Evolutionary conservation across 2,797 vertebrate genomes (phyloP), one percentile per base, ranked within the genome.

Genomic region (Chelidonichthys spinosus): DNA sequence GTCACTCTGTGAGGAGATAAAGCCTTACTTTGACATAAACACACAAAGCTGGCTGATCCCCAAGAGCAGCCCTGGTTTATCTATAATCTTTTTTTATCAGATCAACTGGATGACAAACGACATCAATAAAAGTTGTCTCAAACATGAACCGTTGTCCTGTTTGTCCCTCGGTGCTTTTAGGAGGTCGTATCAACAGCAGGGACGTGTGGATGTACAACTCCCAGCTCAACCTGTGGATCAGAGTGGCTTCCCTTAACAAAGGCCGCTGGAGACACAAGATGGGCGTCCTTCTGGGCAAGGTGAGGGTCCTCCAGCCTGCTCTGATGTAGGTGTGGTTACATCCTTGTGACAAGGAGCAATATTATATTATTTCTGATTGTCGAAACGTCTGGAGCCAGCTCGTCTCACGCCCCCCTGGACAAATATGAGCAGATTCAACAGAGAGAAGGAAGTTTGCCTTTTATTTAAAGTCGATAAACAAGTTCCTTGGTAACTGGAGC

Each of bases 171-270:
- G 6, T 81, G 9, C 72, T 83, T 81, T 87, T 88, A 99, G 98
- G 98, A 69, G 98, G 98, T 79, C 97, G 98, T 84, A 98, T 99
- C 89, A 99, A 99, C 88, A 96, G 97, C 90, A 96, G 97, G 55
- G 97, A 99, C 78, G 98, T 99, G 79, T 99, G 98, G 98, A 98
- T 99, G 95, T 99, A 99, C 87, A 99, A 99, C 93, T 98, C 98
- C 11, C 98, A 99, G 85, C 96, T 99, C 85, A 99, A 99, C 90
- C 95, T 99, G 85, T 99, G 98, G 98, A 98, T 99, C 93, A 93
- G 97, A 94, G 98, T 99, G 84, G 98, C 98, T 66, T 98, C 97
- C 68, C 95, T 99, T 55, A 98, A 98, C 95, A 99, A 99, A 94
- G 98, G 98, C 81, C 96, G 98, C 88, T 99, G 98, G 98, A 96